Percentiles rank a stretch among this genome's conserved stretches.
Evolutionary conservation across 2,113 vertebrate species (phyloP).

Genomic region (Oncorhynchus kisutch): DNA sequence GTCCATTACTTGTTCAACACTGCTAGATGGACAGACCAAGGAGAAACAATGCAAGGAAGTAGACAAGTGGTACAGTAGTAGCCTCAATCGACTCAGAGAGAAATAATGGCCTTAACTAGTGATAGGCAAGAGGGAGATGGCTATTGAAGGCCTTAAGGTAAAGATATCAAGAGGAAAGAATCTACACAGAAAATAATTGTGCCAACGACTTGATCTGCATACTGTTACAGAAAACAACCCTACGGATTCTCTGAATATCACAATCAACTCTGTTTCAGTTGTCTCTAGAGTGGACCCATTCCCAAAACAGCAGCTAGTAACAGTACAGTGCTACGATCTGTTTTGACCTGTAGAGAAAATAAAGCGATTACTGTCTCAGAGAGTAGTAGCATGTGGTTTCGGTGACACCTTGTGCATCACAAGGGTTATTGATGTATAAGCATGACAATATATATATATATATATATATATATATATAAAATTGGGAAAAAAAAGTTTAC

Average conservation of each 20-base stretch:
- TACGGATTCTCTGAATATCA: not conserved
- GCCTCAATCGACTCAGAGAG: not conserved
- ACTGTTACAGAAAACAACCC: not conserved
- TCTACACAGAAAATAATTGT: not conserved
- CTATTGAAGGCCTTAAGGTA: not conserved
- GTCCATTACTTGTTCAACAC: not conserved
- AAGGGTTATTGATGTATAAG: no score
- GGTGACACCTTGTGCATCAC: no score
- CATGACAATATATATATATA: not conserved
- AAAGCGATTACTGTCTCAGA: no score
- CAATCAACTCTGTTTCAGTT: not conserved
- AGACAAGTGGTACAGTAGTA: not conserved
- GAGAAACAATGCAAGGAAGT: not conserved
- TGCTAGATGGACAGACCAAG: not conserved
- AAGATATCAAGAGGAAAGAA: not conserved
- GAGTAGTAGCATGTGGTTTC: no score
- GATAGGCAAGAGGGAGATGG: not conserved
- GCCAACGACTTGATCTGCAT: not conserved
- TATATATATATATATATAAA: not conserved
- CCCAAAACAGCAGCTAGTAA: not conserved
- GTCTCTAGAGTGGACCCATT: not conserved
- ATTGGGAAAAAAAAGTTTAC: no score
- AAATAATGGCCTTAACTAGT: not conserved
- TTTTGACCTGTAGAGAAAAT: no score
- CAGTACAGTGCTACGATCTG: not conserved